Conservation (phyloP, 2,888 invertebrate species). For the Diploptera punctata region DNA sequence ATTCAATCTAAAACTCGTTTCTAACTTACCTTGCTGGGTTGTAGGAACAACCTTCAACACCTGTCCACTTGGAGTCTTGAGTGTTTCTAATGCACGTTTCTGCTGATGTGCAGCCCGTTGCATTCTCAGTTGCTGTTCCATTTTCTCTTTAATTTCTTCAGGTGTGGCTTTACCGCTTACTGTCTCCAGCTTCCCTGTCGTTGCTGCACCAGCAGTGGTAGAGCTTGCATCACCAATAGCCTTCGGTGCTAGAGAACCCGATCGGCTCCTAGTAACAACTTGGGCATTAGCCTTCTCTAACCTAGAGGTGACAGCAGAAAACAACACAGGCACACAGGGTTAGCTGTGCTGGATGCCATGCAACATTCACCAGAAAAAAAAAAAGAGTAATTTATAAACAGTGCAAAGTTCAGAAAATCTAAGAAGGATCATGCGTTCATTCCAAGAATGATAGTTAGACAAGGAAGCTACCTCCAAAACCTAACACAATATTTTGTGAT, state of each 20-base stretch:
- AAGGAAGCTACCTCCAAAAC: too few relatives aligned
- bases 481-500: too few relatives aligned
- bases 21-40: constrained; percentile 65
- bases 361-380: constrained; percentile 32
- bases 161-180: constrained; percentile 67
- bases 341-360: constrained; percentile 33
- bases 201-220: constrained; percentile 46
- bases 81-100: constrained; percentile 73
- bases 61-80: constrained; percentile 56
- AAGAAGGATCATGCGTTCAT: not conserved
- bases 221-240: constrained; percentile 46
- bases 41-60: constrained; percentile 62
- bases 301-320: constrained; percentile 51
- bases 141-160: constrained; percentile 84
- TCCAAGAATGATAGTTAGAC: too few relatives aligned
- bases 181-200: constrained; percentile 49
- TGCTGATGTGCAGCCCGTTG: constrained; percentile 91
- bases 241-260: constrained; percentile 63
- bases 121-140: constrained; percentile 88
- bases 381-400: not conserved
- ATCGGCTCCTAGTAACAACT: constrained; percentile 81
- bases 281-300: constrained; percentile 74
- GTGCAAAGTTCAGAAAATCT: not conserved
- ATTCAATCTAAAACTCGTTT: too few relatives aligned
- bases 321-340: constrained; percentile 33